Percentiles rank a stretch among this genome's conserved stretches.
Conservation (phyloP, 2,888 invertebrate species). For the Aradus depressus region DNA sequence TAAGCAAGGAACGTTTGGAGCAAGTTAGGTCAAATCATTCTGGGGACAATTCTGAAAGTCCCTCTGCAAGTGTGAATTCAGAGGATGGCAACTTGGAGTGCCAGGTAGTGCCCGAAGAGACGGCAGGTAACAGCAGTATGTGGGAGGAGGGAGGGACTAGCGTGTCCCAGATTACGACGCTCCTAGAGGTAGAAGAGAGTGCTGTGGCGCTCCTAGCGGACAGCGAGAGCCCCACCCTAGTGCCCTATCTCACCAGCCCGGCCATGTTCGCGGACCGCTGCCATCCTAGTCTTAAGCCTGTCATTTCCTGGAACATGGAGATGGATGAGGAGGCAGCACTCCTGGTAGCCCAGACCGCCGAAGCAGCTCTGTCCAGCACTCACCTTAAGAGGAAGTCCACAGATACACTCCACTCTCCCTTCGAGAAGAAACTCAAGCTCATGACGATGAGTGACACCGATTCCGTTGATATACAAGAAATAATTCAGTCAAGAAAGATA, state of each 20-base stretch:
- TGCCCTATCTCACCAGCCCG: constrained; percentile 23
- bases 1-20: constrained; percentile 35
- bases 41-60: constrained; percentile 30
- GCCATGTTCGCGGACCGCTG: constrained; percentile 11
- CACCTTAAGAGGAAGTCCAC: too few relatives aligned
- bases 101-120: too few relatives aligned
- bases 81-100: too few relatives aligned
- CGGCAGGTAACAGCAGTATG: constrained; percentile 13
- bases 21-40: constrained; percentile 34
- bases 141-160: not conserved
- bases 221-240: constrained; percentile 28
- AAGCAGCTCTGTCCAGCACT: too few relatives aligned
- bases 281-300: constrained; percentile 7
- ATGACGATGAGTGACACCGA: too few relatives aligned
- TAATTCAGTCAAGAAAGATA: too few relatives aligned
- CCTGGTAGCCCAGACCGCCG: constrained; percentile 5
- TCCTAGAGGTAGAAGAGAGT: constrained; percentile 36
- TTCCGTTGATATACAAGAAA: too few relatives aligned
- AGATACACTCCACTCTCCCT: too few relatives aligned
- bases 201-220: constrained; percentile 36
- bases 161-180: constrained; percentile 4
- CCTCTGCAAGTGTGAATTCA: constrained; percentile 27
- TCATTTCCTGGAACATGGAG: constrained; percentile 3
- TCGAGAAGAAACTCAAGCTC: too few relatives aligned
- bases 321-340: constrained; percentile 5